These are phyloP conservation scores for Dexiosoma caninum DNA, from an alignment of 2,888 invertebrate genomes.

Conservation along the genomic window DNA sequence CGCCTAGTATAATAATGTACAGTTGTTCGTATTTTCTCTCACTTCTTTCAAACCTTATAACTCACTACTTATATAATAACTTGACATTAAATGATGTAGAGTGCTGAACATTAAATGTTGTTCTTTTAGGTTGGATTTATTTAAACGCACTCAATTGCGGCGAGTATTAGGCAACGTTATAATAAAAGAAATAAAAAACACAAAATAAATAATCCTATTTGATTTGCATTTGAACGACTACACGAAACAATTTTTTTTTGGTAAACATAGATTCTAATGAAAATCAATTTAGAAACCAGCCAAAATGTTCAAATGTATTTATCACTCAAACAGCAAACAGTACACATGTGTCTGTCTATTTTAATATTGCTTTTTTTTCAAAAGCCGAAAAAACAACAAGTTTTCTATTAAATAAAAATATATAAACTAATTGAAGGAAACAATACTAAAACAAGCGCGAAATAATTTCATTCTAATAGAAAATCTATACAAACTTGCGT, in stretches of 20 bases:
- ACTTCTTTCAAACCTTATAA: too few species aligned
- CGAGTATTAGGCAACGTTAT: constrained; percentile 4
- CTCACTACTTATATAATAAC: too few species aligned
- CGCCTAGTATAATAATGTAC: too few species aligned
- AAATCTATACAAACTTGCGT: neutral
- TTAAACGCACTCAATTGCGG: constrained; percentile 14
- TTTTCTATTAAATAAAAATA: constrained; percentile 36
- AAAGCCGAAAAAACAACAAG: neutral
- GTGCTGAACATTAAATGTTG: neutral
- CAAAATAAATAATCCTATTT: constrained; percentile 17
- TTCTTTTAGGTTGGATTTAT: neutral
- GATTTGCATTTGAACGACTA: constrained; percentile 42
- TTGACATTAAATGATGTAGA: neutral
- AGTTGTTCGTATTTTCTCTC: too few species aligned
- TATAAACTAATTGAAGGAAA: constrained; percentile 43
- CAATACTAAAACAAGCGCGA: neutral
- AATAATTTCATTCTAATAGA: constrained; percentile 4
- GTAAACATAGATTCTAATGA: constrained; percentile 1
- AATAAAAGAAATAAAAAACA: too few species aligned
- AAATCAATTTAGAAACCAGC: constrained; percentile 9
- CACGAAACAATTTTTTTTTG: neutral
- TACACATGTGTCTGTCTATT: constrained; percentile 28
- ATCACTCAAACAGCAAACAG: neutral
- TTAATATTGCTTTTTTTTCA: constrained; percentile 9
- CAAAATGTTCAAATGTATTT: constrained; percentile 18